Base-by-base conservation (phyloP, 1,140 invertebrate genomes). In the Holcopasites calliopsidis region DNA sequence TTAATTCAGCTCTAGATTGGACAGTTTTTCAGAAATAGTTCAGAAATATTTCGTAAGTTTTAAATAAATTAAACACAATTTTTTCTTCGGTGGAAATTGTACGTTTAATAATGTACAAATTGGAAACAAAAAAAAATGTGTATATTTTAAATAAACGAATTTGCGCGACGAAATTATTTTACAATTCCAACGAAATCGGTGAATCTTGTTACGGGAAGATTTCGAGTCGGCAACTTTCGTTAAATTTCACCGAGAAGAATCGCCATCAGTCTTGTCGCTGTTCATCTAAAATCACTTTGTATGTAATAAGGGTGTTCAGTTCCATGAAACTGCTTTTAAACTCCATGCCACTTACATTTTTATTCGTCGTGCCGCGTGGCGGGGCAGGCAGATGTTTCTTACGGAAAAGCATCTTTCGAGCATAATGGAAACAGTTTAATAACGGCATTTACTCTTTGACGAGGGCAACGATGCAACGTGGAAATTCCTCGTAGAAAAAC, bases 251-350 rank as follows among this genome's bases (percentile, higher is more conserved):
- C 6, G 10, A 3, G 40, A 38, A 38, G 40, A 68, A 68, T 68
- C 31, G 62, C 72, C 40, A 57, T 74, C 38, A 49, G 52, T 68
- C 40, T 57, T 49, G 72, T 74, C 68, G 35, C 61, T 44, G 72
- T 52, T 74, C 62, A 54, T 70, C 55, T 58, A 76, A 70, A 76
- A 66, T 76, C 73, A 58, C 65, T 54, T 60, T 38, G 42, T 50
- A 54, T 58, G 28, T 70, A 76, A 70, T 69, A 49, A 58, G n/a
- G 65, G 65, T 40, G 23, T 70, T 58, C 54, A 60, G 44, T 76
- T 76, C 35, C 42, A 40, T 38, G 62, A 68, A 74, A 74, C 72
- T 74, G 49, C 72, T 74, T 74, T 66, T 31, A 47, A 68, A 74
- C 72, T 74, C 35, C 28, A n/a, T 31, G 31, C 40, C n/a, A 8